Evolutionary conservation across 2,113 vertebrate genomes (phyloP), one percentile per base, ranked within the genome.

Genomic region (Hippocampus mohnikei): DNA sequence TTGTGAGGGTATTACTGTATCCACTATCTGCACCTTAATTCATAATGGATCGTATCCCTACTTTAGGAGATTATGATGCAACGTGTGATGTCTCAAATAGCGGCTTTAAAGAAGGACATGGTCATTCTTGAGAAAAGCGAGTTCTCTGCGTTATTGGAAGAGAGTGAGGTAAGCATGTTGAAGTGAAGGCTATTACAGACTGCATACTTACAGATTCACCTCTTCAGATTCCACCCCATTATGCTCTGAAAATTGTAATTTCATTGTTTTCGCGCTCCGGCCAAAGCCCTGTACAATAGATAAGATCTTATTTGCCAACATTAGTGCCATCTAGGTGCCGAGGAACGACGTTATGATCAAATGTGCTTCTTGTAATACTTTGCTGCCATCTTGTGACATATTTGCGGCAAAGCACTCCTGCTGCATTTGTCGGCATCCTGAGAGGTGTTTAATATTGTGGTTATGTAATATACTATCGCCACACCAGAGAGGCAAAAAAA

Each of bases 61-160:
- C 74, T 25, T 15, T 84, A 99, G 97, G 97, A 99, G 89, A 95
- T 98, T 74, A 94, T 93, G 85, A 86, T 98, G 87, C 97, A 98
- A 87, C 95, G 93, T 73, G 90, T 99, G 42, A 96, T 98, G 95
- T 97, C 97, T 76, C 93, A 95, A 73, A 98, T 99, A 74, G 89
- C 92, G 12, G 79, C 90, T 0, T 92, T 98, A 33, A 99, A 97
- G 90, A 99, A 99, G 80, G 97, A 98, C 86, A 98, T 98, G 97
- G 91, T 98, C 63, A 99, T 99, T 86, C 93, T 99, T 72, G 97
- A 99, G 88, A 98, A 95, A 91, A 99, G 97, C 78, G 97, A 98
- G 88, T 98, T 99, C 88, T 95, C 95, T 48, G 85, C 94, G 8
- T 92, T 99, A 59, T 87, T 96, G 83, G 88, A 94, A 70, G 95